Conservation (phyloP, 1,140 invertebrate genomes). For the Drosophila melanica region DNA sequence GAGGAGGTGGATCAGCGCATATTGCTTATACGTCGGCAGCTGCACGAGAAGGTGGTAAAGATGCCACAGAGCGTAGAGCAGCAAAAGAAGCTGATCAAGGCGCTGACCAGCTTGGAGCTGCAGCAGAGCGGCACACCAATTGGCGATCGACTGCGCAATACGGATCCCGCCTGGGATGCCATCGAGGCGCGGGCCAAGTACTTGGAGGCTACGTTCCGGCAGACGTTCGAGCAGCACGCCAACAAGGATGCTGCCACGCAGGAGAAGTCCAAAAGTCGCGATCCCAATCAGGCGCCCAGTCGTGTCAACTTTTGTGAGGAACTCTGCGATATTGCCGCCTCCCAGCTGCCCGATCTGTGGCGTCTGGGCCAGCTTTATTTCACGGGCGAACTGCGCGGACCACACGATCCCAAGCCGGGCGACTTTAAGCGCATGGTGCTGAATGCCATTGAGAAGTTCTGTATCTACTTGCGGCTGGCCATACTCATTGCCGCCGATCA, state of each 20-base stretch:
- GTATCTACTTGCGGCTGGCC: constrained; percentile 87
- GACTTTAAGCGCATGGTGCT: constrained; percentile 87
- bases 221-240: constrained; percentile 75
- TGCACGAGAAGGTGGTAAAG: constrained; percentile 93
- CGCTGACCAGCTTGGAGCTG: constrained; percentile 88
- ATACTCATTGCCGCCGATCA: constrained; percentile 86
- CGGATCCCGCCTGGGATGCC: constrained; percentile 96
- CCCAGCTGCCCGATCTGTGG: constrained; percentile 91
- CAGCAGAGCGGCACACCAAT: constrained; percentile 76
- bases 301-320: constrained; percentile 83
- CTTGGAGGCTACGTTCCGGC: constrained; percentile 86
- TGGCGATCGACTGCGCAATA: constrained; percentile 68
- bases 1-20: constrained; percentile 96
- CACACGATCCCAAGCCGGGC: constrained; percentile 86
- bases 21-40: constrained; percentile 90
- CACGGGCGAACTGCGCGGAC: constrained; percentile 90
- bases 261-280: constrained; percentile 74
- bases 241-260: constrained; percentile 65
- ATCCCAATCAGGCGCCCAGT: constrained; percentile 67
- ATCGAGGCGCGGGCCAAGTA: constrained; percentile 92
- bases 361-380: constrained; percentile 95
- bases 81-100: constrained; percentile 96
- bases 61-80: constrained; percentile 96
- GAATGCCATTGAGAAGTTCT: constrained; percentile 88
- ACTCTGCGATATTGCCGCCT: constrained; percentile 80